A percentile compares a stretch with the other conserved stretches of the same genome.
Evolutionary conservation across 2,888 invertebrate species (phyloP).

Genomic region (Lepidocyrtoides sp.): DNA sequence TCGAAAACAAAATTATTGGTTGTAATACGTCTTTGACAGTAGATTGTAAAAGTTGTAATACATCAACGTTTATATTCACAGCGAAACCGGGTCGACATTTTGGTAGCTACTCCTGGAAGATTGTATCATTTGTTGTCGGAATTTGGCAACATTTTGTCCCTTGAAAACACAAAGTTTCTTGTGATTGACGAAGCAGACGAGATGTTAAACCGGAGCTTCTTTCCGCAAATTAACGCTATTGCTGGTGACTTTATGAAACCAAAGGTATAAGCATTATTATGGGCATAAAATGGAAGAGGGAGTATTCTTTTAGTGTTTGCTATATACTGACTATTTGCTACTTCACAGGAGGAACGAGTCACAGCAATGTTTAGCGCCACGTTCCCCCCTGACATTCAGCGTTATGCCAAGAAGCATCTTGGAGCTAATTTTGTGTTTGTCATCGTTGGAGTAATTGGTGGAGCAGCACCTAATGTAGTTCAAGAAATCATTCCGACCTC

Average conservation of each 20-base stretch:
- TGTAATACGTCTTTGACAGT: not conserved
- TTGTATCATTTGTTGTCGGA: conserved; percentile 26
- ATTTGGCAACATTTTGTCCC: not conserved
- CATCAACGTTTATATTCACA: not conserved
- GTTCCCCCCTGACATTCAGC: conserved; percentile 32
- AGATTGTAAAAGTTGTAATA: not conserved
- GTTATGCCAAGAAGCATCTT: conserved; percentile 47
- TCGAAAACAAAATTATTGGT: not conserved
- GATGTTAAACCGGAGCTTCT: conserved; percentile 61
- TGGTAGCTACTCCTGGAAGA: conserved; percentile 66
- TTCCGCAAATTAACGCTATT: conserved; percentile 22
- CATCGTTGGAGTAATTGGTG: conserved; percentile 47
- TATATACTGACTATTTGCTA: not conserved
- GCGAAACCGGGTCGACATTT: not conserved
- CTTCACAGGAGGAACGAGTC: conserved; percentile 49
- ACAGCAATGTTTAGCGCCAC: conserved; percentile 68
- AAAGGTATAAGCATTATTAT: conserved; percentile 32
- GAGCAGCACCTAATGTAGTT: conserved; percentile 43
- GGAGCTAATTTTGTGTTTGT: conserved; percentile 16
- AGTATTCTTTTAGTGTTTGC: no score
- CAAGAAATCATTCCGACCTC: conserved; percentile 28
- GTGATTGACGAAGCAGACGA: conserved; percentile 71
- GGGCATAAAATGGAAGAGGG: no score
- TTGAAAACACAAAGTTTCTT: not conserved
- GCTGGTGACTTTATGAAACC: conserved; percentile 24